Evolutionary conservation across 1,140 invertebrate genomes (phyloP).

Genomic region (Diabrotica virgifera): DNA sequence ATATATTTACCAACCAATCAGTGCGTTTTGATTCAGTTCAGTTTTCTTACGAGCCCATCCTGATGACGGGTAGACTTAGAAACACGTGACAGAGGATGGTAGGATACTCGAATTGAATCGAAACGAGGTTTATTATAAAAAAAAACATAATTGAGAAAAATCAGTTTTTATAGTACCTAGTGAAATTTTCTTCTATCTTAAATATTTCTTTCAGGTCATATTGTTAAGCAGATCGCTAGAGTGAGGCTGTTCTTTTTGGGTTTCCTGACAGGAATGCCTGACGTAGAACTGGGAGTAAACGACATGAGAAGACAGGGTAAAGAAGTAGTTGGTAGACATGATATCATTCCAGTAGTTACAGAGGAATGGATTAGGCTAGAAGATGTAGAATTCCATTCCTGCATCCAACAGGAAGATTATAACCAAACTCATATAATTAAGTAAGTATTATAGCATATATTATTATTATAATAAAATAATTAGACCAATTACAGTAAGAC

Average conservation of each 20-base stretch:
- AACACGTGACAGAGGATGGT: too few species aligned
- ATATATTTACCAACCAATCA: too few species aligned
- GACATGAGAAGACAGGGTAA: conserved; percentile 95
- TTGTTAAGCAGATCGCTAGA: conserved; percentile 90
- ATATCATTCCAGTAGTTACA: conserved; percentile 98
- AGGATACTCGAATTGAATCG: too few species aligned
- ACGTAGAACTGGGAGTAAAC: conserved; percentile 95
- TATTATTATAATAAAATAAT: too few species aligned
- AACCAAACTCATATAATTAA: conserved; percentile 87
- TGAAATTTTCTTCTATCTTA: too few species aligned
- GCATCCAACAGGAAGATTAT: conserved; percentile 90
- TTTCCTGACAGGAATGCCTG: conserved; percentile 89
- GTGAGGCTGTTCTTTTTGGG: conserved; percentile 94
- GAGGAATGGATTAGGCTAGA: conserved; percentile 99
- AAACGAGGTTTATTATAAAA: too few species aligned
- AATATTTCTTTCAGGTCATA: conserved; percentile 56
- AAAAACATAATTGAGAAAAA: too few species aligned
- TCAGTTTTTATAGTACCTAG: neutral
- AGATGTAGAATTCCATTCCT: conserved; percentile 90
- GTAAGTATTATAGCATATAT: conserved; percentile 50
- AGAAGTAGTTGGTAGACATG: conserved; percentile 97
- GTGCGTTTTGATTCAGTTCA: too few species aligned
- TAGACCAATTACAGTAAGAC: too few species aligned
- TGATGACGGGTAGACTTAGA: too few species aligned
- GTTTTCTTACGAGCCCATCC: too few species aligned